These are phyloP conservation scores for Drosophila kanekoi DNA, from an alignment of 2,888 invertebrate genomes.

Conservation along the genomic window DNA sequence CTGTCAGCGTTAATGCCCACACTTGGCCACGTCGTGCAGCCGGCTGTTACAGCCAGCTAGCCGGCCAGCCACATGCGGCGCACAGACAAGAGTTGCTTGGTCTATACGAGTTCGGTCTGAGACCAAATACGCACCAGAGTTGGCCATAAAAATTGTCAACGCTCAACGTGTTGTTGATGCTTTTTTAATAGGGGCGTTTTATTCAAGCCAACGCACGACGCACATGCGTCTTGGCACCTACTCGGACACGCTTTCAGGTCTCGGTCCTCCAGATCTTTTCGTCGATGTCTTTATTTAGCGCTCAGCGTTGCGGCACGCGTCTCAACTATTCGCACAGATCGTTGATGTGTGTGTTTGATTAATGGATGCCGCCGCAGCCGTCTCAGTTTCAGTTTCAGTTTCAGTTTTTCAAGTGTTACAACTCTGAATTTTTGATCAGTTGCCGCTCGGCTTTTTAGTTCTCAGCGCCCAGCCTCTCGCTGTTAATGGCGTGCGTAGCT, in stretches of 20 bases:
- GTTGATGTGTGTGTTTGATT: slow-evolving; percentile 51
- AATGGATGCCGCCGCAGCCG: slow-evolving; percentile 48
- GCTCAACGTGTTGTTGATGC: slow-evolving; percentile 51
- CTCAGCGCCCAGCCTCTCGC: slow-evolving; percentile 9
- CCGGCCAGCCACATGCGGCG: slow-evolving; percentile 41
- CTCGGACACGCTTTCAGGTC: slow-evolving; percentile 10
- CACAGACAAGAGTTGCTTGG: slow-evolving; percentile 7
- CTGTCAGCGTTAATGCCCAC: slow-evolving; percentile 79
- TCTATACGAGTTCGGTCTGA: slow-evolving; percentile 5
- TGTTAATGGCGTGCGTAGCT: slow-evolving; percentile 79
- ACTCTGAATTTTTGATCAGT: slow-evolving; percentile 57
- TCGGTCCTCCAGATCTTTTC: slow-evolving; percentile 1
- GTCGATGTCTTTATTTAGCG: slow-evolving; percentile 60
- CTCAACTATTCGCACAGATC: slow-evolving; percentile 60
- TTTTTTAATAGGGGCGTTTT: slow-evolving; percentile 76
- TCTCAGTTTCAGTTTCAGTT: not conserved
- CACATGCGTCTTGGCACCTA: slow-evolving; percentile 53
- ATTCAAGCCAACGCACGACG: slow-evolving; percentile 67
- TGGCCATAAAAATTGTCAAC: slow-evolving; percentile 77
- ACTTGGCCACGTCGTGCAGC: slow-evolving; percentile 61
- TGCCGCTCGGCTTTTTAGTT: slow-evolving; percentile 1
- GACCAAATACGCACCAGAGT: slow-evolving; percentile 71
- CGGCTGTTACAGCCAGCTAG: slow-evolving; percentile 6
- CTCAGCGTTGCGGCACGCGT: slow-evolving; percentile 41
- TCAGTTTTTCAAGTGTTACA: slow-evolving; percentile 21